A percentile compares a stretch with the other conserved stretches of the same genome.
phyloP scores from a whole-genome alignment of 2,113 vertebrate genomes.

The Tyrannus savana region DNA sequence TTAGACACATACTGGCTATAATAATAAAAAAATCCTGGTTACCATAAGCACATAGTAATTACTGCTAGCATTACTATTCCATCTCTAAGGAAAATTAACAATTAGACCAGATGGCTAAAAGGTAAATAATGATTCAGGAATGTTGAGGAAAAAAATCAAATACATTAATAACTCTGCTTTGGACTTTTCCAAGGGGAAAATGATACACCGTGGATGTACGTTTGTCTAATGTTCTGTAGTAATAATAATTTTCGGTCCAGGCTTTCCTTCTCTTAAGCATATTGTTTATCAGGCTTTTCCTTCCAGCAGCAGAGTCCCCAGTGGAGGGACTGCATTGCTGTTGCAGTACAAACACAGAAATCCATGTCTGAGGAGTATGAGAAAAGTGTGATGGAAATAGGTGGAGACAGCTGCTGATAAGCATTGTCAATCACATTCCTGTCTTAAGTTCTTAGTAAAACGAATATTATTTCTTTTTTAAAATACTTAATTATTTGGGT shows the following conservation, averaged over 20 bases:
- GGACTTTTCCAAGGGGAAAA: neutral
- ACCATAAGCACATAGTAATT: neutral
- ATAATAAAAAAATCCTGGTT: neutral
- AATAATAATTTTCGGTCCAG: constrained; percentile 12
- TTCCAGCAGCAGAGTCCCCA: neutral
- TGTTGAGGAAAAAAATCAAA: neutral
- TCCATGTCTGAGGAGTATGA: neutral
- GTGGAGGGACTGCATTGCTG: neutral
- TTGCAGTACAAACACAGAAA: neutral
- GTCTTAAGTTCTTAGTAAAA: neutral
- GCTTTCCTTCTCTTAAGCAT: neutral
- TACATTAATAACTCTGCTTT: neutral
- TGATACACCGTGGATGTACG: neutral
- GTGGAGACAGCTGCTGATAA: neutral
- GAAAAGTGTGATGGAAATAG: neutral
- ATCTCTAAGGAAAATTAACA: neutral
- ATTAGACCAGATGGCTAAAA: neutral
- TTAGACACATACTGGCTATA: neutral
- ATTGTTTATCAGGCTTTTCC: neutral
- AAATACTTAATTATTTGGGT: neutral
- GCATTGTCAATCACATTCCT: neutral
- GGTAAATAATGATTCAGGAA: neutral
- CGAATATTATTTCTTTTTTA: neutral
- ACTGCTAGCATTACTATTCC: neutral
- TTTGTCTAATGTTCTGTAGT: neutral